A percentile compares a stretch with the other conserved stretches of the same genome.
phyloP scores from a whole-genome alignment of 92 coral and sea anemone genomes.

The Phenganax stokvisi region DNA sequence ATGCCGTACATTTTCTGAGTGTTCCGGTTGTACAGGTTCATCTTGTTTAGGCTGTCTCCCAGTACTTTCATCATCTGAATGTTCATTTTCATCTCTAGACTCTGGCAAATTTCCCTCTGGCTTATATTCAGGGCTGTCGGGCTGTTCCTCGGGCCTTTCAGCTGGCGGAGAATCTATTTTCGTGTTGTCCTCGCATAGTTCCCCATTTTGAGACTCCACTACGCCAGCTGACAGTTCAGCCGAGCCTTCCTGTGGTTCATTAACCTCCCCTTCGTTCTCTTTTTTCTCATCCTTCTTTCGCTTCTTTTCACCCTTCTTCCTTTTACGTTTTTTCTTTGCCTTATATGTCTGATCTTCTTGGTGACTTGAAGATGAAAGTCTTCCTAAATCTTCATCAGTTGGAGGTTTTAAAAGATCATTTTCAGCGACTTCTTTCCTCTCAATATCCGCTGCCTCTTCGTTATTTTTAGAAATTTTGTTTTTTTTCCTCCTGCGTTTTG shows the following conservation, averaged over 20 bases:
- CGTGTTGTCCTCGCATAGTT: background rate
- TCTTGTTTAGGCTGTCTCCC: no score
- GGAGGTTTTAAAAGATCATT: background rate
- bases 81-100: background rate
- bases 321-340: constrained; percentile 5
- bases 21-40: no score
- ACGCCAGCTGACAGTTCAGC: background rate
- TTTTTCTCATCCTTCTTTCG: background rate
- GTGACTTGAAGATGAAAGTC: background rate
- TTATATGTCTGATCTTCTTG: background rate
- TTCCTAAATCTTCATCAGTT: background rate
- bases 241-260: background rate
- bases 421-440: background rate
- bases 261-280: background rate
- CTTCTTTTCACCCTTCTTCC: background rate
- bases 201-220: background rate
- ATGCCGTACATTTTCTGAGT: no score
- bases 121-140: background rate
- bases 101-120: background rate
- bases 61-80: background rate
- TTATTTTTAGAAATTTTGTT: background rate
- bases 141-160: background rate
- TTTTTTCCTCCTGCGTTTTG: background rate
- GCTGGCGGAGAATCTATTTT: background rate
- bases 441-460: background rate